Evolutionary conservation across 1,140 invertebrate genomes (phyloP).

Genomic region (Drosophila quadrilineata): DNA sequence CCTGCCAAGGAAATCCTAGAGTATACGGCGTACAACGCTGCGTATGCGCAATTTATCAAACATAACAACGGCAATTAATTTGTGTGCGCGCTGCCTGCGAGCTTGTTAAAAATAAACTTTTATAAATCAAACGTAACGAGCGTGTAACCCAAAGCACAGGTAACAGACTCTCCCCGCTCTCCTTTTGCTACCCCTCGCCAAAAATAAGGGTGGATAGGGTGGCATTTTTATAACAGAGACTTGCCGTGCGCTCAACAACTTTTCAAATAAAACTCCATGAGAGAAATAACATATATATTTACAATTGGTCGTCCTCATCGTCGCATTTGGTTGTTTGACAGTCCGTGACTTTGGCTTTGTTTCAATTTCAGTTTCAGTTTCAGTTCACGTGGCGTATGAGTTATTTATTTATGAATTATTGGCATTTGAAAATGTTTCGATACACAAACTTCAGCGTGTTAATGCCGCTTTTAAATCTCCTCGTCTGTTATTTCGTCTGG

Average conservation of each 20-base stretch:
- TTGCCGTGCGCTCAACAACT: slow-evolving; percentile 35
- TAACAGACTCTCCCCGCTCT: slow-evolving; percentile 5
- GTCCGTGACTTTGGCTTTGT: slow-evolving; percentile 66
- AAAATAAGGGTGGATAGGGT: slow-evolving; percentile 31
- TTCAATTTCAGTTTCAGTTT: slow-evolving; percentile 41
- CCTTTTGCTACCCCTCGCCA: not conserved
- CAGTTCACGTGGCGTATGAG: slow-evolving; percentile 60
- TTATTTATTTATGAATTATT: slow-evolving; percentile 78
- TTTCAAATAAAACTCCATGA: slow-evolving; percentile 77
- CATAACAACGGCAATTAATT: slow-evolving; percentile 79
- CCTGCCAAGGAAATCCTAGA: not conserved
- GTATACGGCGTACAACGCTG: slow-evolving; percentile 22
- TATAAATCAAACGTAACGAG: slow-evolving; percentile 80
- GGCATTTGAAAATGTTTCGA: slow-evolving; percentile 55
- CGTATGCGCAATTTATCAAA: slow-evolving; percentile 76
- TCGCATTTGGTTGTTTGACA: slow-evolving; percentile 49
- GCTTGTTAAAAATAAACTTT: slow-evolving; percentile 58
- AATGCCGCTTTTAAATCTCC: slow-evolving; percentile 17
- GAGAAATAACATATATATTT: slow-evolving; percentile 79
- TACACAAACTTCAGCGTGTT: slow-evolving; percentile 1
- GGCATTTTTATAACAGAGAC: slow-evolving; percentile 44
- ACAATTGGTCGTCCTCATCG: slow-evolving; percentile 61
- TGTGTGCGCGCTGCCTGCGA: slow-evolving; percentile 49
- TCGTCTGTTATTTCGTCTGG: slow-evolving; percentile 18
- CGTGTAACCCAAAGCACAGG: slow-evolving; percentile 69